A percentile compares a stretch with the other conserved stretches of the same genome.
Conservation (phyloP, 2,888 invertebrate species). For the Folsomia manolachei region DNA sequence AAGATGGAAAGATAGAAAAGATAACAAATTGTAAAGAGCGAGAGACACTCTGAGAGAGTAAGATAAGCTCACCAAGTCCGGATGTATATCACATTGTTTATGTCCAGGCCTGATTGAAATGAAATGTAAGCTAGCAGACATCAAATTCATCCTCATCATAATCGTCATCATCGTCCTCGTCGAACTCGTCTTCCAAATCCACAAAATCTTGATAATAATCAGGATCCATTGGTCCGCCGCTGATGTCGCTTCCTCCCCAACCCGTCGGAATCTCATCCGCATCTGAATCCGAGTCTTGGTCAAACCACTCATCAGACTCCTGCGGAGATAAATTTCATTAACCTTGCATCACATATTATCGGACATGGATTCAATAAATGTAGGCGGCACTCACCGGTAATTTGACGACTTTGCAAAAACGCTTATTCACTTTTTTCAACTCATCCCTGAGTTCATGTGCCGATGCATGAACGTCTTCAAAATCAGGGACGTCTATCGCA, state of each 20-base stretch:
- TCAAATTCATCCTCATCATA: conserved; percentile 12
- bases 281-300: conserved; percentile 29
- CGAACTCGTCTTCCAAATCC: conserved; percentile 1
- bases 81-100: too few relatives aligned
- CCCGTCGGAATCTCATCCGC: conserved; percentile 10
- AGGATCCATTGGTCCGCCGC: conserved; percentile 17
- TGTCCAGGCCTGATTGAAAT: too few relatives aligned
- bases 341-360: too few relatives aligned
- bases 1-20: too few relatives aligned
- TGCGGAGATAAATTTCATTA: too few relatives aligned
- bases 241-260: conserved; percentile 23
- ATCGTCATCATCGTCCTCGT: conserved; percentile 8
- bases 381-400: conserved; percentile 16
- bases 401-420: conserved; percentile 18
- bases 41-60: too few relatives aligned
- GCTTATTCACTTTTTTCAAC: conserved; percentile 20
- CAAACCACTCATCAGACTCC: conserved; percentile 28
- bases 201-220: neutral
- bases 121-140: too few relatives aligned
- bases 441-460: neutral
- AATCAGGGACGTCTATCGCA: conserved; percentile 18
- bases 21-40: too few relatives aligned
- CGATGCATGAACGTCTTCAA: conserved; percentile 16
- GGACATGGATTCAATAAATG: too few relatives aligned
- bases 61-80: too few relatives aligned